phyloP scores from a whole-genome alignment of 2,888 invertebrate genomes.

The Lapara coniferarum region DNA sequence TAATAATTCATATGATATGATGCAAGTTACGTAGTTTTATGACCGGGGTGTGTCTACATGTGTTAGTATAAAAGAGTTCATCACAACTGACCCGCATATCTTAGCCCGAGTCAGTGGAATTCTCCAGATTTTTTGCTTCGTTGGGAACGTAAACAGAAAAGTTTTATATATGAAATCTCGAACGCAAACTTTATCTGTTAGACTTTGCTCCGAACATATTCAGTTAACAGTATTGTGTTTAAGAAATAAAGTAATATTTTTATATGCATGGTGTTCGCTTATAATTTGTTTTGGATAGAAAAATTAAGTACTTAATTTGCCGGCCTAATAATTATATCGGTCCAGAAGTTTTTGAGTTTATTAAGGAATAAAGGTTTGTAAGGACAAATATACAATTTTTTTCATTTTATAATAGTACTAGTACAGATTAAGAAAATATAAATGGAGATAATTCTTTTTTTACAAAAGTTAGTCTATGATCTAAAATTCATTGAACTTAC shows the following conservation, averaged over 20 bases:
- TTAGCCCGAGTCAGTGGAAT: conserved; percentile 40
- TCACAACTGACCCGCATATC: conserved; percentile 40
- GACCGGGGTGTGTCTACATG: conserved; percentile 43
- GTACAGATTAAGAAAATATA: background rate
- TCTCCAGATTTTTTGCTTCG: conserved; percentile 34
- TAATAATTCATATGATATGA: conserved; percentile 23
- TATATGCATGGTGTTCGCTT: background rate
- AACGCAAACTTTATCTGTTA: conserved; percentile 12
- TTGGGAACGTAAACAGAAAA: conserved; percentile 7
- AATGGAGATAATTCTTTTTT: background rate
- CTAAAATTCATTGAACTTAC: too few species aligned
- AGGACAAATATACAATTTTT: too few species aligned
- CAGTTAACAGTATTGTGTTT: conserved; percentile 1
- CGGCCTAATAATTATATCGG: too few species aligned
- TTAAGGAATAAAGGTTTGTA: too few species aligned
- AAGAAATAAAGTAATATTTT: background rate
- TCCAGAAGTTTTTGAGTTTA: too few species aligned
- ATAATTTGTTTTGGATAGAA: background rate
- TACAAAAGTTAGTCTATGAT: too few species aligned
- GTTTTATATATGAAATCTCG: background rate
- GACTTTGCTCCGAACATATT: conserved; percentile 7
- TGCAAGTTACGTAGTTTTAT: conserved; percentile 38
- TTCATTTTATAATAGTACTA: too few species aligned
- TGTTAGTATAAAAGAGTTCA: conserved; percentile 36
- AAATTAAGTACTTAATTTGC: too few species aligned